Percentiles rank a stretch among this genome's conserved stretches.
Conservation (phyloP, 2,888 invertebrate species). For the Noctuana brunneofusca region DNA sequence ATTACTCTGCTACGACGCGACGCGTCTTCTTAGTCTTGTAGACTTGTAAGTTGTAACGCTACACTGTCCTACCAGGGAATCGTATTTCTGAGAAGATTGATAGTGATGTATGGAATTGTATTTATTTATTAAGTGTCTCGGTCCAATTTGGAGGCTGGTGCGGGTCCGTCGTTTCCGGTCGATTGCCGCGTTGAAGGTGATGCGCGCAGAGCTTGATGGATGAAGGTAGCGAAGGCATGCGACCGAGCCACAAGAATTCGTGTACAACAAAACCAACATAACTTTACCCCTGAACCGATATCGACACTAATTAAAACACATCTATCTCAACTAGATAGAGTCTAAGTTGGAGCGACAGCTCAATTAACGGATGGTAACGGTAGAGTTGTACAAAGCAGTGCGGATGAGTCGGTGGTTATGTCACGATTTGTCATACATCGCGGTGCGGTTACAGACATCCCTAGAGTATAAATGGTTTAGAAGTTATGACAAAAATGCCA, state of each 20-base stretch:
- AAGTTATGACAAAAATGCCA: slow-evolving; percentile 76
- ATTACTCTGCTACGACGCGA: slow-evolving; percentile 8
- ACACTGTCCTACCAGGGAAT: slow-evolving; percentile 14
- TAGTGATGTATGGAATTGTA: slow-evolving; percentile 42
- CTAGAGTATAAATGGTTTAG: slow-evolving; percentile 55
- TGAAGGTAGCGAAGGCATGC: slow-evolving; percentile 72
- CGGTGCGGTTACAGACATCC: slow-evolving; percentile 67
- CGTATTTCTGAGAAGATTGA: slow-evolving; percentile 42
- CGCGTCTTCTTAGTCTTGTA: slow-evolving; percentile 3
- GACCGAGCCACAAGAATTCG: slow-evolving; percentile 67
- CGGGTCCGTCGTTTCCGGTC: slow-evolving; percentile 71
- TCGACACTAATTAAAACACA: slow-evolving; percentile 16
- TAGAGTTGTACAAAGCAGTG: slow-evolving; percentile 33
- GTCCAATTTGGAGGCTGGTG: slow-evolving; percentile 57
- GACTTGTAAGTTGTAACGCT: slow-evolving; percentile 32
- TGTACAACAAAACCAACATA: slow-evolving; percentile 53
- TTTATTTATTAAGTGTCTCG: slow-evolving; percentile 47
- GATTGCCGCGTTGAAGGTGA: slow-evolving; percentile 75
- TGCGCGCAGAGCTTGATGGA: slow-evolving; percentile 79
- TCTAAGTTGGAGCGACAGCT: slow-evolving; percentile 35
- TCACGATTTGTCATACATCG: slow-evolving; percentile 81
- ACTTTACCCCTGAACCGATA: slow-evolving; percentile 13
- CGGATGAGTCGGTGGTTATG: slow-evolving; percentile 69
- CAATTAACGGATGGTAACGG: slow-evolving; percentile 21
- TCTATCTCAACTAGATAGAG: slow-evolving; percentile 48